These are phyloP conservation scores for Microctenopoma steveboyesi DNA, from an alignment of 2,797 vertebrate genomes.

Conservation along the genomic window DNA sequence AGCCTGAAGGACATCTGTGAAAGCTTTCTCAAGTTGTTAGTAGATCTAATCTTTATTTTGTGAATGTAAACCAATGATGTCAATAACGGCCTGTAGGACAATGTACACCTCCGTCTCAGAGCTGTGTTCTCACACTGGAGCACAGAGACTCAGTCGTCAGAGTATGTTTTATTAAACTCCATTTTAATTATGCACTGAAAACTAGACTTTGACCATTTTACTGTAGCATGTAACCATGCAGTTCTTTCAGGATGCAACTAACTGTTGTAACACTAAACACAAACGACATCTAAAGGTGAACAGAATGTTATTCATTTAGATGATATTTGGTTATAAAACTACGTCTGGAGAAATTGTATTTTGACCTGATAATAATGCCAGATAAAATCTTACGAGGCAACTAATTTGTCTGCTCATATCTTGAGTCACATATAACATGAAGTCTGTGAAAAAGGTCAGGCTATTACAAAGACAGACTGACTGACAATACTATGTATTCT, in stretches of 20 bases:
- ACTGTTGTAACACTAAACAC: neutral
- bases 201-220: neutral
- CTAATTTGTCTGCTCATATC: neutral
- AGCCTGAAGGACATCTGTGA: slow-evolving; percentile 59
- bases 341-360: neutral
- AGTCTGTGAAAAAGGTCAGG: neutral
- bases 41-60: slow-evolving; percentile 65
- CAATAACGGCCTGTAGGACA: slow-evolving; percentile 30
- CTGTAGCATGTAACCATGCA: neutral
- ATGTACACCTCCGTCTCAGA: neutral
- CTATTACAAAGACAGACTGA: neutral
- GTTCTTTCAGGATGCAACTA: no score
- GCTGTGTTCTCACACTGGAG: slow-evolving; percentile 1
- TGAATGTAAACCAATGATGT: slow-evolving; percentile 70
- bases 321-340: neutral
- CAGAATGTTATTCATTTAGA: neutral
- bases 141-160: neutral
- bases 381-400: neutral
- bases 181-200: slow-evolving; percentile 2
- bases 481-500: neutral
- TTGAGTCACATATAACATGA: neutral
- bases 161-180: slow-evolving; percentile 3
- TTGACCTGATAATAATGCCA: neutral
- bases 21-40: slow-evolving; percentile 56
- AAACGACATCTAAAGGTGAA: neutral